phyloP scores from a whole-genome alignment of 2,113 vertebrate genomes.

The Cyprichromis sp. region DNA sequence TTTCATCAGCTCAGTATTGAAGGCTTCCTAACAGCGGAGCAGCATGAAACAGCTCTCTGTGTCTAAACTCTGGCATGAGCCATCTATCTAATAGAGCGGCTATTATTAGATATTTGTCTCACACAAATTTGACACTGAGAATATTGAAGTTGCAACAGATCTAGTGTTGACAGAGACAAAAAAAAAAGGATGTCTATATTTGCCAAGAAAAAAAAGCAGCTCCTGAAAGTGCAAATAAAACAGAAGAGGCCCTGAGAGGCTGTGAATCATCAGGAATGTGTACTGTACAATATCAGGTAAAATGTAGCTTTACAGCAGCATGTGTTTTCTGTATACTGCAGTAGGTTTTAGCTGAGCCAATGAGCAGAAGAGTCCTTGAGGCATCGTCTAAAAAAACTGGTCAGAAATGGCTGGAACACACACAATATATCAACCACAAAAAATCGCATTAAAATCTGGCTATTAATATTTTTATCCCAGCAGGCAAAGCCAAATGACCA shows the following conservation, averaged over 20 bases:
- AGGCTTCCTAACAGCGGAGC: slow-evolving; percentile 30
- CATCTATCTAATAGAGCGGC: slow-evolving; percentile 17
- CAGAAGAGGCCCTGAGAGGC: not conserved
- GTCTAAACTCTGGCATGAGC: slow-evolving; percentile 1
- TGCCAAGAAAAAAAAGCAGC: slow-evolving; percentile 21
- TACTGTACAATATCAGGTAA: not conserved
- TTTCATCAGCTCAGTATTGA: slow-evolving; percentile 25
- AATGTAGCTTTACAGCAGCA: not conserved
- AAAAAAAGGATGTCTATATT: slow-evolving; percentile 8
- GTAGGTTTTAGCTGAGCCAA: not conserved
- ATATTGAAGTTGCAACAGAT: slow-evolving; percentile 54
- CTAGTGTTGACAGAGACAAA: slow-evolving; percentile 40
- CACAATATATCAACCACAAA: not conserved
- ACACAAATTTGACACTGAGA: slow-evolving; percentile 48
- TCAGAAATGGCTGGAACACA: not conserved
- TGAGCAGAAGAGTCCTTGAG: not conserved
- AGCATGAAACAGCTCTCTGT: slow-evolving; percentile 19
- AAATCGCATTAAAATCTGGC: slow-evolving; percentile 6
- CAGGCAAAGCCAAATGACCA: slow-evolving; percentile 25
- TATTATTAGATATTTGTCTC: slow-evolving; percentile 60
- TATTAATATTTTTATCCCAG: not conserved
- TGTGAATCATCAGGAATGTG: not conserved
- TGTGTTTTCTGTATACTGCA: not conserved
- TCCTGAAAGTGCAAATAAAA: slow-evolving; percentile 25
- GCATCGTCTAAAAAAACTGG: not conserved